Evolutionary conservation across 2,888 invertebrate genomes (phyloP), one percentile per base, ranked within the genome.

Genomic region (Mythimna loreyi): DNA sequence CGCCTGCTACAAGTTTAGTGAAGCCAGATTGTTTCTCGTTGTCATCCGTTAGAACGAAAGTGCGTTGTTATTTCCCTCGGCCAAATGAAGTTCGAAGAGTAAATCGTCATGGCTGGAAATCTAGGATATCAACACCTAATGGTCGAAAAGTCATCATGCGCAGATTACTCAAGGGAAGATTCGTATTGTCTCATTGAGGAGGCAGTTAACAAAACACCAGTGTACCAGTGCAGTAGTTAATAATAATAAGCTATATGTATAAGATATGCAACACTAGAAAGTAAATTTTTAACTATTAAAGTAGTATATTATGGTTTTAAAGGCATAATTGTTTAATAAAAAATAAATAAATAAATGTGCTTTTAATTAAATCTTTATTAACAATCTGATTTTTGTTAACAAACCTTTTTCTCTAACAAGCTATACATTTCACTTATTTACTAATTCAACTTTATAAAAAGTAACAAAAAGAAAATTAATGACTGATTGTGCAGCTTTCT

Each of bases 121-220:
- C 96, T 0, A 96, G 98, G 72, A 97, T 98, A 96, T 96, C 97
- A 0, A 98, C 98, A 1, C 94, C 95, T 0, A 94, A 88, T 55
- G 98, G 98, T 5, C 96, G 98, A n/a, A 96, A 95, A 87, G 91
- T 97, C 33, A 91, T 98, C 19, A 98, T 98, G 98, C 96, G 97
- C 84, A 96, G 98, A 81, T 96, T 98, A 78, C 93, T 98, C 3
- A 98, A 97, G 93, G 98, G 98, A 71, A 96, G 96, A 92, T 96
- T 96, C 91, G 97, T 97, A 16, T 91, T 98, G 40, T 94, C 97
- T 19, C 98, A 98, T 93, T 98, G 67, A 63, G 28, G 23, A 2
- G 19, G 4, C 21, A 25, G 21, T 23, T 28, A 28, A 50, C n/a
- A n/a, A n/a, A 33, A 23, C 25, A 36, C 21, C 21, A 11, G 2